phyloP scores from a whole-genome alignment of 37 sponge, comb jelly and placozoan genomes.

The Amphimedon queenslandica region DNA sequence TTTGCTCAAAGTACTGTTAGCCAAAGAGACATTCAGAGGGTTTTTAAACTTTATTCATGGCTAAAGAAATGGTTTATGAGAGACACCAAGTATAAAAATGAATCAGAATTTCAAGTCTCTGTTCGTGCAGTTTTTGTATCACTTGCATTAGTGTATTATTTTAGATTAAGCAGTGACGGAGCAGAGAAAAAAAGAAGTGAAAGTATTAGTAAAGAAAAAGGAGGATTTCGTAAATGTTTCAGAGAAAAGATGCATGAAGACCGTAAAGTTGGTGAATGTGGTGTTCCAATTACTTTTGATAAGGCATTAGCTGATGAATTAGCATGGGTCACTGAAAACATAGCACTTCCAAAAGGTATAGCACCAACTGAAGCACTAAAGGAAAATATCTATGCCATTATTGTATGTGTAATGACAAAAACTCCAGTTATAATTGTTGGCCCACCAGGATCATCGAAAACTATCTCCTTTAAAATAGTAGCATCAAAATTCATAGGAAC shows the following conservation, averaged over 20 bases:
- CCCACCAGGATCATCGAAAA: constrained; percentile 78
- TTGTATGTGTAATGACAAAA: constrained; percentile 40
- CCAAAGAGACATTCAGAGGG: constrained; percentile 55
- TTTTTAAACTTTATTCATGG: background rate
- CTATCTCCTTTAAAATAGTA: constrained; percentile 64
- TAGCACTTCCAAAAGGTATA: constrained; percentile 49
- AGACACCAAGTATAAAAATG: background rate
- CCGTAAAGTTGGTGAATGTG: background rate
- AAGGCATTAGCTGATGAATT: constrained; percentile 17
- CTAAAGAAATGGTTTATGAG: background rate
- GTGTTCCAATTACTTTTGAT: background rate
- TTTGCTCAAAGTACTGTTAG: constrained; percentile 49
- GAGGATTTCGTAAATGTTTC: background rate
- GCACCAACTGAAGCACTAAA: constrained; percentile 70
- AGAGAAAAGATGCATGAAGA: background rate
- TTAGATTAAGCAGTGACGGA: constrained; percentile 29
- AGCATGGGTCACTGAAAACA: constrained; percentile 16
- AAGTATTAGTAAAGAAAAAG: no score
- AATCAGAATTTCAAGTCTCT: background rate
- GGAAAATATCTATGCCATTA: constrained; percentile 68
- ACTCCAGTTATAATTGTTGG: constrained; percentile 75
- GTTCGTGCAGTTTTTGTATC: constrained; percentile 30
- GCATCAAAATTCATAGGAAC: constrained; percentile 31
- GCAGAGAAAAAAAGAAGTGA: constrained; percentile 11
- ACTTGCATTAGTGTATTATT: constrained; percentile 52